phyloP scores from a whole-genome alignment of 2,113 vertebrate species.

The Eudyptes chrysolophus region DNA sequence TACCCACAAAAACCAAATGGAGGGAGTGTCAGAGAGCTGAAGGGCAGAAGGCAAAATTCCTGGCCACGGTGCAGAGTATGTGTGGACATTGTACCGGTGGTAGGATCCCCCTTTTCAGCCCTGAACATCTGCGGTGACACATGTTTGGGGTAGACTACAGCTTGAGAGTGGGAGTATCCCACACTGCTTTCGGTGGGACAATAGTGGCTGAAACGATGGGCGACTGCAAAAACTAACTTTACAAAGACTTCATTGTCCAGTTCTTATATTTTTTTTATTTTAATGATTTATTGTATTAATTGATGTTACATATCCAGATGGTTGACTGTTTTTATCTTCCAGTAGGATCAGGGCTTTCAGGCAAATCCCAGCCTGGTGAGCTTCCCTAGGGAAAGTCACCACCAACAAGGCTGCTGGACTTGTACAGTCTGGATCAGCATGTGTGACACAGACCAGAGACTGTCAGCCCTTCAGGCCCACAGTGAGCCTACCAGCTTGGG shows the following conservation, averaged over 20 bases:
- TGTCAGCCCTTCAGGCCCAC: background rate
- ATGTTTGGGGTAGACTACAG: background rate
- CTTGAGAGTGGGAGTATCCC: background rate
- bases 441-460: background rate
- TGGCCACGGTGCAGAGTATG: background rate
- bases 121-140: background rate
- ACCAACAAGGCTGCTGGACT: background rate
- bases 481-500: background rate
- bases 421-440: background rate
- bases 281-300: background rate
- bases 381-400: background rate
- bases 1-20: background rate
- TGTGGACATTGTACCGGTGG: background rate
- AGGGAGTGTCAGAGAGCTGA: background rate
- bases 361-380: background rate
- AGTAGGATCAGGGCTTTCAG: background rate
- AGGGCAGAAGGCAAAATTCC: background rate
- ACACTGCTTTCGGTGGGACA: background rate
- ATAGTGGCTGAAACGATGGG: background rate
- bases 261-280: background rate
- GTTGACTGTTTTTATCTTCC: background rate
- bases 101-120: background rate
- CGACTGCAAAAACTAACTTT: background rate
- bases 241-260: background rate
- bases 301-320: fast-evolving